Evolutionary conservation across 2,797 vertebrate species (phyloP), one percentile per base, ranked within the genome.

Genomic region (Kryptolebias ocellatus): DNA sequence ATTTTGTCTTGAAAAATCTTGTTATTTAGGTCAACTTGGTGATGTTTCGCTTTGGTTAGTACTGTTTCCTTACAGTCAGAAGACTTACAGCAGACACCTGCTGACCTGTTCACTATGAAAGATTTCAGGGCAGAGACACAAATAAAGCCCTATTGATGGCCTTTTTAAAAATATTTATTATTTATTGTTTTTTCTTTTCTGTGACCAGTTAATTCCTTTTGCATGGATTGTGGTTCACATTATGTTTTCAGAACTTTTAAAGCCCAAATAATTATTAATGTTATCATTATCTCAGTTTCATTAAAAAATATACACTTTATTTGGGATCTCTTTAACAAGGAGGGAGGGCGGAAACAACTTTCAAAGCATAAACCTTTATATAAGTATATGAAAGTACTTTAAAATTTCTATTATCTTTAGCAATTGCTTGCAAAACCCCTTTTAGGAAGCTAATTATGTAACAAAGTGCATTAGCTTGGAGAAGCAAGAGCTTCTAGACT

Each of bases 391-490:
- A n/a, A 51, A 18, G 27, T 27, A 31, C 17, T 53, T 53, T 16
- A 39, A 1, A 47, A 12, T 58, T 65, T 17, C 14, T 56, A 16
- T 70, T 24, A 71, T 67, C 31, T 66, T 66, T 66, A 16, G 67
- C 27, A 67, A 47, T 63, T 74, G 53, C 78, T 55, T 67, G 55
- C 75, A 72, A 80, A 80, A 59, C 49, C 47, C 31, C 18, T 39
- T 54, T 71, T 72, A 17, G 62, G 3, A 12, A 42, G 11, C 10
- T 42, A 6, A 34, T 34, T 9, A 34, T 34, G 31, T 34, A 9
- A 34, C 31, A 12, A 14, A 42, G 39, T 42, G 39, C 11, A 12
- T 12, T 2, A 42, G 10, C 11, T 42, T 42, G 39, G 2, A 42
- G 34, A 9, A 34, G 34, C 34, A 34, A 34, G 34, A 49, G 44